Evolutionary conservation across 2,888 invertebrate species (phyloP).

Genomic region (Drosophila austrosaltans): DNA sequence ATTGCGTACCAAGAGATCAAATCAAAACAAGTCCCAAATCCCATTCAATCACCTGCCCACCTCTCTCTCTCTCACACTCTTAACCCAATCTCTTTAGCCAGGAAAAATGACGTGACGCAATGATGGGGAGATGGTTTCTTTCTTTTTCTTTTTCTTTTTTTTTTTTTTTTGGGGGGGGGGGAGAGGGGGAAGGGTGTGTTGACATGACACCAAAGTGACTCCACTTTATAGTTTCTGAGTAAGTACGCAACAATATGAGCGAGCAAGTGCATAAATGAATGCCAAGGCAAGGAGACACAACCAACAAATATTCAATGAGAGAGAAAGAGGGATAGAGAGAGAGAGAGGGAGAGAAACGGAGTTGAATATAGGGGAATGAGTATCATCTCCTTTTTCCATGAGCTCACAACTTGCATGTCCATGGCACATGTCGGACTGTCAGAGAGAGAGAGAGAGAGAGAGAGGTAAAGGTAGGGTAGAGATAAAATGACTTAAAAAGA

Average conservation of each 20-base stretch:
- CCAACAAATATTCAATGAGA: neutral
- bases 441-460: slow-evolving; percentile 26
- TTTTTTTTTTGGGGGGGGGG: too few relatives aligned
- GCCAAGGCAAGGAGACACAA: slow-evolving; percentile 45
- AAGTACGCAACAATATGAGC: slow-evolving; percentile 60
- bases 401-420: slow-evolving; percentile 33
- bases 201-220: slow-evolving; percentile 58
- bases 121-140: neutral
- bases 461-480: slow-evolving; percentile 24
- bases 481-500: neutral
- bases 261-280: slow-evolving; percentile 66
- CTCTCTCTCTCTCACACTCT: neutral
- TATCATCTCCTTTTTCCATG: neutral
- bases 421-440: slow-evolving; percentile 53
- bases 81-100: neutral
- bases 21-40: slow-evolving; percentile 51
- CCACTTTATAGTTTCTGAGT: slow-evolving; percentile 63
- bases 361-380: neutral
- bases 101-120: slow-evolving; percentile 5
- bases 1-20: slow-evolving; percentile 43
- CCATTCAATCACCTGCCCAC: neutral
- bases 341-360: neutral
- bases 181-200: slow-evolving; percentile 29
- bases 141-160: too few relatives aligned
- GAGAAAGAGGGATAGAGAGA: too few relatives aligned